These are phyloP conservation scores for Nyctalus aviator DNA, from an alignment of 2,797 vertebrate genomes.

Conservation along the genomic window DNA sequence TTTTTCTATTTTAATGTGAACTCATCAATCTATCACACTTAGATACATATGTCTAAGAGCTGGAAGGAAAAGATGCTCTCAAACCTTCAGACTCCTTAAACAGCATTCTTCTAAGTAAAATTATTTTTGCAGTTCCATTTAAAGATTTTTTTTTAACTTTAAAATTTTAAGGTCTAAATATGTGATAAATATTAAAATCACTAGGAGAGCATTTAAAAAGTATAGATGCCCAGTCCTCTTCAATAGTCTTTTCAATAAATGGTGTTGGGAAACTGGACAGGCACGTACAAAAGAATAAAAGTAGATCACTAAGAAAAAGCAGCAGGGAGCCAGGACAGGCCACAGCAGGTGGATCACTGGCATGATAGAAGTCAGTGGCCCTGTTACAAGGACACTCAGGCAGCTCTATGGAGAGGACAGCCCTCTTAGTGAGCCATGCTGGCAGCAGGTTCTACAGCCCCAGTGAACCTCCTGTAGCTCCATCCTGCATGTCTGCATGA, in stretches of 20 bases:
- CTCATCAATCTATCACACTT: not conserved
- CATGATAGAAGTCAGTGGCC: not conserved
- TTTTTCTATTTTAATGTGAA: not conserved
- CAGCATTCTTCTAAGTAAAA: not conserved
- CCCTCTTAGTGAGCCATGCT: not conserved
- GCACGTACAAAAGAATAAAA: not conserved
- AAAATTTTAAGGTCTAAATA: not conserved
- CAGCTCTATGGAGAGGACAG: not conserved
- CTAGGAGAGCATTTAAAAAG: not conserved
- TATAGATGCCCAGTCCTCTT: not conserved
- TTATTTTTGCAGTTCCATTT: conserved; percentile 35
- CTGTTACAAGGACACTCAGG: not conserved
- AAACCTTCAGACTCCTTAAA: not conserved
- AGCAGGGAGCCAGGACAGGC: too few species aligned
- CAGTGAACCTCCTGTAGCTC: not conserved
- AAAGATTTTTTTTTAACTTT: conserved; percentile 44
- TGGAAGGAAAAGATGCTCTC: not conserved
- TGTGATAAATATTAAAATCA: not conserved
- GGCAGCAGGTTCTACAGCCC: not conserved
- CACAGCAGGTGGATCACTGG: too few species aligned
- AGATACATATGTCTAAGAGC: not conserved
- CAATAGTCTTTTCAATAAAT: not conserved
- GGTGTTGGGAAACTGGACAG: not conserved
- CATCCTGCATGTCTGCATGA: not conserved
- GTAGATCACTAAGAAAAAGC: not conserved